Evolutionary conservation across 2,888 invertebrate species (phyloP), one percentile per base, ranked within the genome.

Genomic region (Acanthosepion pharaonis): DNA sequence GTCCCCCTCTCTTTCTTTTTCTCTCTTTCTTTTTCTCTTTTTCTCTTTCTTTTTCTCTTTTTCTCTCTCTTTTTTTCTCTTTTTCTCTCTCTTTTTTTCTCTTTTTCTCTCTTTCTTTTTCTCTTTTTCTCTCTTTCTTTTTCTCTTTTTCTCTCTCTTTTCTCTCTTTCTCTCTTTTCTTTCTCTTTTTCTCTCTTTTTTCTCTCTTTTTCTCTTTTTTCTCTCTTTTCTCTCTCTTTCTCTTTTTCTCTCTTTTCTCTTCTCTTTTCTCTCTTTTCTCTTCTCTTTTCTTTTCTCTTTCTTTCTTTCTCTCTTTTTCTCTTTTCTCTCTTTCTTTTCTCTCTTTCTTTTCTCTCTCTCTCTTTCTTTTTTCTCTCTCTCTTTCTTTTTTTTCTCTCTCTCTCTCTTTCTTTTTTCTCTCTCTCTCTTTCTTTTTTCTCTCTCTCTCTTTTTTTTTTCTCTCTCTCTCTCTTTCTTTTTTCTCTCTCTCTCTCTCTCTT

Each of bases 61-160:
- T 1, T n/a, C 8, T 78, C n/a, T n/a, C 9, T n/a, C n/a, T n/a
- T 8, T 15, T 6, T 0, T 28, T 64, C 28, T 9, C 5, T 28
- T 6, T 64, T 6, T 28, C 64, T 2, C 28, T 25, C 6, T n/a
- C n/a, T 0, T 1, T 78, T 15, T 0, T 15, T 78, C 11, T 78
- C 28, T n/a, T 15, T n/a, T 0, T 78, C 4, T n/a, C n/a, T 6
- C n/a, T 78, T 15, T 8, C n/a, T n/a, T 6, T 78, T 6, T 8
- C 1, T 9, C 6, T 8, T 28, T 28, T 28, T 28, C 9, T 6
- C 28, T 0, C 6, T n/a, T n/a, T 0, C 3, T 20, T 2, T 18
- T 2, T 55, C 11, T 0, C 18, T 2, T 5, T 15, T n/a, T 11
- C 18, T n/a, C 3, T n/a, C n/a, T n/a, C n/a, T n/a, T n/a, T n/a